Conservation (phyloP, 2,113 vertebrate genomes). For the Opisthocomus hoazin region DNA sequence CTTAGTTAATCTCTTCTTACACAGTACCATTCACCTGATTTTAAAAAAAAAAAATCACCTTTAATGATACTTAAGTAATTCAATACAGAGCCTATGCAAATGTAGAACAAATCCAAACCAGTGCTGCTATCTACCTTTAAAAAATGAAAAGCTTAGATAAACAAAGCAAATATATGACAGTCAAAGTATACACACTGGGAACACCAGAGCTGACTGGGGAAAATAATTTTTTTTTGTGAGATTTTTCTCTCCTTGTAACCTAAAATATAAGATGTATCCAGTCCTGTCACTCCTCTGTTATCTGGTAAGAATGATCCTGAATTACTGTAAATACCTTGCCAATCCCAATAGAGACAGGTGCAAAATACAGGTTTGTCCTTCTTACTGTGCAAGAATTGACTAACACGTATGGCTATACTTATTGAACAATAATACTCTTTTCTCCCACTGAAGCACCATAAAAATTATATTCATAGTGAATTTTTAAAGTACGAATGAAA, state of each 20-base stretch:
- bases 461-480: background rate
- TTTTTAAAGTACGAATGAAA: background rate
- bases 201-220: background rate
- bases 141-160: background rate
- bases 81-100: background rate
- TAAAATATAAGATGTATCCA: background rate
- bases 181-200: background rate
- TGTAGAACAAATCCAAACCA: background rate
- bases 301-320: background rate
- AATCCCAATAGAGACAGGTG: background rate
- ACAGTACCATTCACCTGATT: background rate
- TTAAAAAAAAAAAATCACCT: background rate
- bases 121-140: background rate
- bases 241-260: background rate
- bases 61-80: background rate
- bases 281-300: background rate
- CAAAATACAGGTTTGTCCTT: background rate
- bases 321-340: background rate
- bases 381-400: background rate
- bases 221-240: background rate
- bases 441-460: background rate
- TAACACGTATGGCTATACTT: background rate
- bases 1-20: background rate
- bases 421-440: background rate
- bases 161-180: background rate